Percentiles rank a stretch among this genome's conserved stretches.
Evolutionary conservation across 2,113 vertebrate species (phyloP).

Genomic region (Amazona vittata): DNA sequence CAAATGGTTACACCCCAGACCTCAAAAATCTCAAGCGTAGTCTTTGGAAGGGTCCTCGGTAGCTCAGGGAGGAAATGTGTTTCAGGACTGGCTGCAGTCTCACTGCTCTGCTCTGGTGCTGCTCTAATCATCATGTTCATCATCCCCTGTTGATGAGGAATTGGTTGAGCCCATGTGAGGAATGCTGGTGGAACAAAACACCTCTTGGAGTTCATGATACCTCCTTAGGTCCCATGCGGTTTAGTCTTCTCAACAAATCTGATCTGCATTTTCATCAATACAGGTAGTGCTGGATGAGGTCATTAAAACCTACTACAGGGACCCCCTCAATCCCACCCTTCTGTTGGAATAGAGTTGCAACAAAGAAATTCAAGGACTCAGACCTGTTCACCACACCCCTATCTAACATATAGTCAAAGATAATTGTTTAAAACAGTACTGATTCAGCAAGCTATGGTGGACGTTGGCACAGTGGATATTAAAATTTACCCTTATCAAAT

Average conservation of each 20-base stretch:
- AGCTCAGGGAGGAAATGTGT: not conserved
- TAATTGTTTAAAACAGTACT: not conserved
- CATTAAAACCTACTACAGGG: not conserved
- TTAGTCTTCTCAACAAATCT: not conserved
- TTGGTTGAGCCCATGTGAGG: not conserved
- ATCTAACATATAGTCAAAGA: not conserved
- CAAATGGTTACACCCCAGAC: not conserved
- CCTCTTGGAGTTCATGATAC: not conserved
- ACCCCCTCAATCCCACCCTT: not conserved
- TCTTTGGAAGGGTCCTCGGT: not conserved
- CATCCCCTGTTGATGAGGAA: not conserved
- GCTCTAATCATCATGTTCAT: not conserved
- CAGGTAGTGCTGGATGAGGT: not conserved
- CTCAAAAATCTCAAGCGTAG: not conserved
- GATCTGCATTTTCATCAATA: not conserved
- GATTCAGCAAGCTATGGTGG: not conserved
- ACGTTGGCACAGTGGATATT: not conserved
- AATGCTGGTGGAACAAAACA: not conserved
- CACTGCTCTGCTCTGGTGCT: accelerated
- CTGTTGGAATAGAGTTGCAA: not conserved
- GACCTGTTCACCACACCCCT: not conserved
- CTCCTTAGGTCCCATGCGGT: not conserved
- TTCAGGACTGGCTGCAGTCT: not conserved
- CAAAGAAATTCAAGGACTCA: not conserved
- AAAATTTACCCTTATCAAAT: not conserved